Evolutionary conservation across 1,140 invertebrate species (phyloP).

Genomic region (Trissolcus basalis): DNA sequence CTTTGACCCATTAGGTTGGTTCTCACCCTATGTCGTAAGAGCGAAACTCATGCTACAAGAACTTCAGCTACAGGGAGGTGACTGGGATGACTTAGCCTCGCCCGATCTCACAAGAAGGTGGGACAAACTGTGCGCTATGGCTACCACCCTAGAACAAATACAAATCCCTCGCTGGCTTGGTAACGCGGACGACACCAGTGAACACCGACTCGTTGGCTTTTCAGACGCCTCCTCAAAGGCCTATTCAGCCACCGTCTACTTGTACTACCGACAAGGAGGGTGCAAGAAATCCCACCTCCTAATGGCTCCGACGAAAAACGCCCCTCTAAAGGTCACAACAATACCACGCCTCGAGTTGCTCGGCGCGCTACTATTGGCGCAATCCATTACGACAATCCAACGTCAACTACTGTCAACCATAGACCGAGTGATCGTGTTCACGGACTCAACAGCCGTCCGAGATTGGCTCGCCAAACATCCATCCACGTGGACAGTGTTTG

Average conservation of each 20-base stretch:
- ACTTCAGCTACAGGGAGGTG: neutral
- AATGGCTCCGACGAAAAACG: neutral
- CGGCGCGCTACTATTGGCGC: neutral
- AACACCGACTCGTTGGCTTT: neutral
- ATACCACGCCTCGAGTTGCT: neutral
- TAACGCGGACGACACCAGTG: neutral
- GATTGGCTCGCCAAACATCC: no score
- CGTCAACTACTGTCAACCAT: neutral
- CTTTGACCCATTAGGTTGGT: no score
- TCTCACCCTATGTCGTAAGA: no score
- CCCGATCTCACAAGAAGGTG: no score
- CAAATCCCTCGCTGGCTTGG: neutral
- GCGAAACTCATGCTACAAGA: neutral
- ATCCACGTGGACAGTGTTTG: slow-evolving; percentile 1
- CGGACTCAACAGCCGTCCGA: neutral
- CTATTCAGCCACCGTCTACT: neutral
- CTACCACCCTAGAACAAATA: neutral
- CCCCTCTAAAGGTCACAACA: neutral
- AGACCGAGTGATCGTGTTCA: neutral
- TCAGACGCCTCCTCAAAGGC: neutral
- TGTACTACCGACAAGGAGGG: neutral
- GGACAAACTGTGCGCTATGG: neutral
- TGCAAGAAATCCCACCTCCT: neutral
- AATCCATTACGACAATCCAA: neutral
- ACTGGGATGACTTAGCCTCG: neutral